These are phyloP conservation scores for Chromoteleia sp. DNA, from an alignment of 2,888 invertebrate species.

Conservation along the genomic window DNA sequence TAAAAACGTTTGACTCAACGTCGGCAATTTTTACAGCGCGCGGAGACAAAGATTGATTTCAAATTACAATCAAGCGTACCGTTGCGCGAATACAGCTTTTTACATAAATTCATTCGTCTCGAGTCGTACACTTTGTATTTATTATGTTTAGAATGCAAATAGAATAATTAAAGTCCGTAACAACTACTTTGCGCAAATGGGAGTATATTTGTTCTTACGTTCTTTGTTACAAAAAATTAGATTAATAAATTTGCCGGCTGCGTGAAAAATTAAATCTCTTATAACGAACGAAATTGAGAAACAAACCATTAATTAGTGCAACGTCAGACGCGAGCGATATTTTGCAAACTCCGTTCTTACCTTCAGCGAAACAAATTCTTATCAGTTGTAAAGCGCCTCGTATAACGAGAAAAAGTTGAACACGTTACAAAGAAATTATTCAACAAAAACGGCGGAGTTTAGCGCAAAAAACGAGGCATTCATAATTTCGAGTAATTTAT, in stretches of 20 bases:
- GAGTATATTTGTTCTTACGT: conserved; percentile 1
- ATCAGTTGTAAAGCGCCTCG: conserved; percentile 54
- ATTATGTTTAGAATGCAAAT: too few relatives aligned
- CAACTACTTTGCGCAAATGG: background rate
- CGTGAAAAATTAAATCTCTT: conserved; percentile 39
- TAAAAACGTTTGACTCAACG: too few relatives aligned
- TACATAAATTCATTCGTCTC: too few relatives aligned
- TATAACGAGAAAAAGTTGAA: conserved; percentile 67
- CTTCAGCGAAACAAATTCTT: conserved; percentile 60
- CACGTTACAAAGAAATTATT: conserved; percentile 67
- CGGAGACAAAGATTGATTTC: too few relatives aligned
- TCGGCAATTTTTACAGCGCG: too few relatives aligned
- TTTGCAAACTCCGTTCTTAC: conserved; percentile 59
- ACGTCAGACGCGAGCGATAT: conserved; percentile 49
- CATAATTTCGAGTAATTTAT: conserved; percentile 65
- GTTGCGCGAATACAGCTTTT: too few relatives aligned
- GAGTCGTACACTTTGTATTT: too few relatives aligned
- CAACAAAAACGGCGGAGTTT: conserved; percentile 62
- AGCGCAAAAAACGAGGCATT: conserved; percentile 54
- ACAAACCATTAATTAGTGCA: conserved; percentile 60
- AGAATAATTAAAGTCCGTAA: conserved; percentile 1
- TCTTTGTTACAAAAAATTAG: conserved; percentile 10
- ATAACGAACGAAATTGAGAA: conserved; percentile 42
- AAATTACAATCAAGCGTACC: too few relatives aligned
- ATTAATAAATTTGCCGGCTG: conserved; percentile 20